Evolutionary conservation across 2,113 vertebrate genomes (phyloP), one percentile per base, ranked within the genome.

Genomic region (Guaruba guarouba): DNA sequence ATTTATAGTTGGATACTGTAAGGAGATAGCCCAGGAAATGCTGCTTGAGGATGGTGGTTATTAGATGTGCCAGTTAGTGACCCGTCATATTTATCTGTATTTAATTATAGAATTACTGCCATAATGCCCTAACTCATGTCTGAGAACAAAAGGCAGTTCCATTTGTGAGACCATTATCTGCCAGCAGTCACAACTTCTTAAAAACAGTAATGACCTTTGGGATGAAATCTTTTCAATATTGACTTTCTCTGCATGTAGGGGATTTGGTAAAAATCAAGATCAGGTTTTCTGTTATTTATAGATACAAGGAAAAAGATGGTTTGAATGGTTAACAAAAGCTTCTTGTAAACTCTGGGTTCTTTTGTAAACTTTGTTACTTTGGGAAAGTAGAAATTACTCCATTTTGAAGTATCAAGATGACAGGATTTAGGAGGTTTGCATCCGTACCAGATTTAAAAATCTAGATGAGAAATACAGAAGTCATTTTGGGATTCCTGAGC

Each of bases 1-100:
- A 91, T 95, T 95, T 92, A 94, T 69, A 82, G 43, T 52, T 90
- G 92, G 57, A 78, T 86, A 70, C 66, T 0, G 1, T 39, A 88
- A 80, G 64, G 70, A 96, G 69, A 74, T 75, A 94, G 88, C 75
- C 74, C 82, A 93, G 91, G 95, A 97, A 95, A 84, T 78, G 54
- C 59, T 85, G 6, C 49, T 83, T 80, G 90, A 59, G 86, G 46
- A 28, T 37, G 66, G 62, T 90, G 85, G 92, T 91, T 92, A 49
- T 64, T n/a, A 80, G 66, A 63, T 6, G 2, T 37, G 82, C 61
- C 9, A 71, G 51, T 24, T 82, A 67, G 74, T 59, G 85, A 95
- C 76, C 55, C 33, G 25, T 61, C 10, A 2, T 19, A 82, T 79
- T 87, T 73, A 67, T 82, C 73, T 86, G 64, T 82, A 52, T 93